Evolutionary conservation across 1,140 invertebrate genomes (phyloP).

Genomic region (Sycobia sp.): DNA sequence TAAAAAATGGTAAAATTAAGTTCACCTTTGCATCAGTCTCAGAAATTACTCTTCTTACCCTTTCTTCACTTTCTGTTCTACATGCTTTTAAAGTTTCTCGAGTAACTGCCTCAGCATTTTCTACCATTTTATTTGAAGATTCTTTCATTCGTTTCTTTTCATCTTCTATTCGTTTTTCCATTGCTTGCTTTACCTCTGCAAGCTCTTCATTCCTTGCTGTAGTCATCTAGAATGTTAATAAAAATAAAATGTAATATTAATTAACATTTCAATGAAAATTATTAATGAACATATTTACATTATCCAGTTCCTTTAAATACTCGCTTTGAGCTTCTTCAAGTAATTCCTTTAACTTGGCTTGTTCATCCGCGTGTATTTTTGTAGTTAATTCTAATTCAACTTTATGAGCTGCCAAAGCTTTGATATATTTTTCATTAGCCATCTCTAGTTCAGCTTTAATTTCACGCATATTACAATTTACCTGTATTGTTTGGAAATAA

Average conservation of each 20-base stretch:
- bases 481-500: conserved; percentile 31
- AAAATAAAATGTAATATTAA: conserved; percentile 5
- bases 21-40: conserved; percentile 54
- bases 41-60: conserved; percentile 47
- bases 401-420: conserved; percentile 40
- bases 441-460: conserved; percentile 41
- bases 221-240: conserved; percentile 40
- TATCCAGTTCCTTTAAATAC: conserved; percentile 45
- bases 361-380: conserved; percentile 42
- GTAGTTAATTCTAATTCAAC: conserved; percentile 44
- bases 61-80: conserved; percentile 50
- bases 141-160: conserved; percentile 46
- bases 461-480: conserved; percentile 35
- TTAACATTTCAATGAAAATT: not conserved
- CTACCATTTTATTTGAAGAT: conserved; percentile 48
- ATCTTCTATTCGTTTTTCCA: conserved; percentile 46
- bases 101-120: conserved; percentile 51
- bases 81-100: conserved; percentile 52
- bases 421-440: conserved; percentile 35
- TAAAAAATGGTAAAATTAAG: conserved; percentile 10
- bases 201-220: conserved; percentile 46
- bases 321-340: conserved; percentile 39
- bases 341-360: conserved; percentile 40
- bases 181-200: conserved; percentile 42
- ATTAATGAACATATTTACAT: conserved; percentile 40